phyloP scores from a whole-genome alignment of 2,113 vertebrate genomes.

The Anseranas semipalmata region DNA sequence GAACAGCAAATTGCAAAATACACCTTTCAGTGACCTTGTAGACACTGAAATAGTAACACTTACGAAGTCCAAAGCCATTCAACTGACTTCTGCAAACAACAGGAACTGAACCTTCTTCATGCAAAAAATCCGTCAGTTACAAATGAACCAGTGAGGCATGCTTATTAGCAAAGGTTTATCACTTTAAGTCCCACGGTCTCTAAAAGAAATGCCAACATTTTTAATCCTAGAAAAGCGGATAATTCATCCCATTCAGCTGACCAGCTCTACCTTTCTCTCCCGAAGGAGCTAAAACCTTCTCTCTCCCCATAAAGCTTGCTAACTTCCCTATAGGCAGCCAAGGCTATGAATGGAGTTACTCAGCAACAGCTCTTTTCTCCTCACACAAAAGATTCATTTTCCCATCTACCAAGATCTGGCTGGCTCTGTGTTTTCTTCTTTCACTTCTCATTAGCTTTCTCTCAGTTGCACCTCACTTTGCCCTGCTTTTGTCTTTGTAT shows the following conservation, averaged over 20 bases:
- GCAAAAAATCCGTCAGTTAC: neutral
- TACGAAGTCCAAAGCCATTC: neutral
- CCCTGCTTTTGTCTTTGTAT: neutral
- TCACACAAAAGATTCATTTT: neutral
- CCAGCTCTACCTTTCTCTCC: neutral
- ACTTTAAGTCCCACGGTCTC: neutral
- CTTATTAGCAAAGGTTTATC: neutral
- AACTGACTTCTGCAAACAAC: neutral
- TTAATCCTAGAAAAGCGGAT: neutral
- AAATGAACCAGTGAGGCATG: neutral
- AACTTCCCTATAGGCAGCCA: neutral
- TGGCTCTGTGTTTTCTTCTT: neutral
- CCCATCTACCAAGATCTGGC: neutral
- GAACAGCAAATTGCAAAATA: neutral
- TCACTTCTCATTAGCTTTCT: neutral
- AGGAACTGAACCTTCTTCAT: neutral
- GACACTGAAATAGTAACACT: neutral
- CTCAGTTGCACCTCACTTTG: neutral
- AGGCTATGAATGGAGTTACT: neutral
- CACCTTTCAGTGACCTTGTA: neutral
- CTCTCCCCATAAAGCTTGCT: neutral
- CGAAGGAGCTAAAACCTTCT: neutral
- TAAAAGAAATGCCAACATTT: neutral
- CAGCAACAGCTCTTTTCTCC: neutral
- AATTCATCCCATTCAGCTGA: conserved; percentile 30